Base-by-base conservation (phyloP, 2,113 vertebrate genomes). In the Otolemur garnettii region DNA sequence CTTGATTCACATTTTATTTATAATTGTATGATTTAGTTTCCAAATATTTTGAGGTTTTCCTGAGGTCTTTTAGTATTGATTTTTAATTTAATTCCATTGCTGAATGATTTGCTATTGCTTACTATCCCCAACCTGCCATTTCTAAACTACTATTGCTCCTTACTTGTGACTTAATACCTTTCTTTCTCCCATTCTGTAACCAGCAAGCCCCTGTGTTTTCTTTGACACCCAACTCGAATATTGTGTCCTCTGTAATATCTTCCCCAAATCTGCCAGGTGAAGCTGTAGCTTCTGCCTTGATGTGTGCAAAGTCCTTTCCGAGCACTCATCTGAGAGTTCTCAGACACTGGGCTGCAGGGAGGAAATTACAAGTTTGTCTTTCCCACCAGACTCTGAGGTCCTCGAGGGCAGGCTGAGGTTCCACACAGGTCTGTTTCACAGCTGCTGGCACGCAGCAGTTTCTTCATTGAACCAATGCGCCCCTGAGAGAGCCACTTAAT, bases 1-100 rank as follows among this genome's bases (percentile, higher is more conserved):
- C 83, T 64, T 96, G 55, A 92, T 85, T 87, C 72, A 57, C 21
- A 83, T 57, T 4, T 81, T 85, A 88, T 74, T 83, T 93, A 64
- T 59, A 90, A 86, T 93, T 75, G 1, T 95, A 38, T 66, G 88
- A 50, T 9, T 84, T 93, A 60, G 18, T 78, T 82, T 95, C 50
- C 30, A 82, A 81, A 53, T 64, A 69, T 50, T 89, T 22, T 0
- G 12, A 9, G 30, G 62, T 83, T 91, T 94, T 82, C 19, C 57
- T 91, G 64, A 64, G 26, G 35, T 75, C 30, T 88, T 87, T 77
- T 71, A 66, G 53, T 62, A 79, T 4, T 96, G 53, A 33, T 85
- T 74, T 88, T 78, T 92, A 72, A 86, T 53, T 90, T 55, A 62
- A 45, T 68, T 85, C 53, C 26, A 78, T 38, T 62, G 5, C 28